These are phyloP conservation scores for Polia nebulosa DNA, from an alignment of 2,888 invertebrate genomes.

Conservation along the genomic window DNA sequence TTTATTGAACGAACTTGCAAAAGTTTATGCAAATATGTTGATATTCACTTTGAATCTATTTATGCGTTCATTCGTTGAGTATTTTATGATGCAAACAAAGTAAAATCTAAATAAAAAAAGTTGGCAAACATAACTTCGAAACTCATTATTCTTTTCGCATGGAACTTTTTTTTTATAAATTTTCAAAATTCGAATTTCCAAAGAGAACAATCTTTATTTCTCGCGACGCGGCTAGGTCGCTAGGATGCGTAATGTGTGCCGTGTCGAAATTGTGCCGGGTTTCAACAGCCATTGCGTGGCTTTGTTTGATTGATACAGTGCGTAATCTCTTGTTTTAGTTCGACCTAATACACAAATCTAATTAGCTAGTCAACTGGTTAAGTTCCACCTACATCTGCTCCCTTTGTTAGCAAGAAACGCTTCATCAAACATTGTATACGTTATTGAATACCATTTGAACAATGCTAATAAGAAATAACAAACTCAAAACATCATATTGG, in stretches of 20 bases:
- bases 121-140: slow-evolving; percentile 27
- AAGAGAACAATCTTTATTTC: slow-evolving; percentile 52
- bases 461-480: slow-evolving; percentile 4
- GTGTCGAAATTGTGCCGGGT: slow-evolving; percentile 83
- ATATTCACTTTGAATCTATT: slow-evolving; percentile 36
- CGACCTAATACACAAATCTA: slow-evolving; percentile 75
- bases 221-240: slow-evolving; percentile 57
- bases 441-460: slow-evolving; percentile 2
- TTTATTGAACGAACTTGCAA: slow-evolving; percentile 52
- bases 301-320: slow-evolving; percentile 88
- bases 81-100: slow-evolving; percentile 15
- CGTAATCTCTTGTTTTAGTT: slow-evolving; percentile 84
- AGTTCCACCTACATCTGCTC: slow-evolving; percentile 14
- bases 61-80: slow-evolving; percentile 3
- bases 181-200: slow-evolving; percentile 28
- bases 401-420: slow-evolving; percentile 26
- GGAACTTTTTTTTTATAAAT: slow-evolving; percentile 10
- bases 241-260: slow-evolving; percentile 81
- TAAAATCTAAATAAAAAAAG: slow-evolving; percentile 12
- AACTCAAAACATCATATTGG: slow-evolving; percentile 20
- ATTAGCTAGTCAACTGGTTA: slow-evolving; percentile 67
- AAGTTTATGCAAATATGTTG: slow-evolving; percentile 59
- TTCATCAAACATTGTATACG: slow-evolving; percentile 6
- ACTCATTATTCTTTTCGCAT: slow-evolving; percentile 16
- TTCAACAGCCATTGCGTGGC: slow-evolving; percentile 83